Conservation (phyloP, 2,113 vertebrate genomes). For the Clinocottus analis region DNA sequence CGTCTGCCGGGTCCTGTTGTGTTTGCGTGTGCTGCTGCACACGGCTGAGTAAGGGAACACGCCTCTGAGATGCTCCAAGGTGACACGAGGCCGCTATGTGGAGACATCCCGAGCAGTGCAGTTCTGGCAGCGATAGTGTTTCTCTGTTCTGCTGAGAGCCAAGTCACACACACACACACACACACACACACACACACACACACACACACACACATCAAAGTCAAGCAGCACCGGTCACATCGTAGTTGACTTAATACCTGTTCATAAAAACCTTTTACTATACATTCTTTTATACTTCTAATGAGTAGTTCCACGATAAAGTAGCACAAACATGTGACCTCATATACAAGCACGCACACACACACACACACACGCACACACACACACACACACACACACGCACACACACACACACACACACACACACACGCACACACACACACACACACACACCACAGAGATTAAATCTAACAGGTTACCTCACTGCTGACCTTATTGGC, state of each 20-base stretch:
- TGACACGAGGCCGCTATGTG: slow-evolving; percentile 56
- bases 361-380: not conserved
- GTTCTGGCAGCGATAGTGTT: slow-evolving; percentile 48
- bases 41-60: slow-evolving; percentile 60
- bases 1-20: slow-evolving; percentile 59
- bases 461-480: slow-evolving; percentile 49
- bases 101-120: slow-evolving; percentile 48
- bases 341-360: not conserved
- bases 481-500: slow-evolving; percentile 46
- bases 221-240: not conserved
- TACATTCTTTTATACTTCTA: not conserved
- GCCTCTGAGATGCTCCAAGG: slow-evolving; percentile 65
- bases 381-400: not conserved
- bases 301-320: slow-evolving; percentile 4
- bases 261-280: not conserved
- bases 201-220: not conserved
- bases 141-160: slow-evolving; percentile 48
- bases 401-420: not conserved
- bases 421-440: not conserved
- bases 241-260: not conserved
- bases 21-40: slow-evolving; percentile 12
- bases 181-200: not conserved
- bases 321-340: slow-evolving; percentile 30
- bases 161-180: not conserved
- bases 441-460: slow-evolving; percentile 6